Evolutionary conservation across 2,888 invertebrate species (phyloP).

Genomic region (Ornithoptera priamus): DNA sequence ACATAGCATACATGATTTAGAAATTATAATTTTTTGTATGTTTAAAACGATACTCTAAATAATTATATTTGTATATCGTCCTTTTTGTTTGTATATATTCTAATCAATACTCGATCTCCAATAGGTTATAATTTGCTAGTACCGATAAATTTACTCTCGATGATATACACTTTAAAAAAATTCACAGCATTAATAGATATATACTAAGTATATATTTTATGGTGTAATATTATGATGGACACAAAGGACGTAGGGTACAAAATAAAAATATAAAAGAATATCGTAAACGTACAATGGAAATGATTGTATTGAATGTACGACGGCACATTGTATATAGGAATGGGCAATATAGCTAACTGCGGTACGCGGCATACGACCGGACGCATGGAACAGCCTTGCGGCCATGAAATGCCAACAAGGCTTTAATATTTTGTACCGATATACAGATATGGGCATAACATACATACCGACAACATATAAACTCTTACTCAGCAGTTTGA

Average conservation of each 20-base stretch:
- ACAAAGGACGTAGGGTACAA: background rate
- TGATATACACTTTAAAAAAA: too few species aligned
- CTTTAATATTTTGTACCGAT: constrained; percentile 24
- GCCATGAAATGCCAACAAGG: constrained; percentile 27
- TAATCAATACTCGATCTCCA: background rate
- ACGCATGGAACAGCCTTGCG: constrained; percentile 26
- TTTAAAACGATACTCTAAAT: too few species aligned
- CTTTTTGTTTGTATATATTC: too few species aligned
- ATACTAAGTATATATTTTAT: too few species aligned
- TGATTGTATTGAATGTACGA: constrained; percentile 14
- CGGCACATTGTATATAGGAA: constrained; percentile 22
- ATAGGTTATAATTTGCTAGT: background rate
- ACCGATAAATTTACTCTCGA: background rate
- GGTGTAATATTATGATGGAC: too few species aligned
- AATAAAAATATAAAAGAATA: constrained; percentile 8
- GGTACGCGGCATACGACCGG: constrained; percentile 22
- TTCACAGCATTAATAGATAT: too few species aligned
- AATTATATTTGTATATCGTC: too few species aligned
- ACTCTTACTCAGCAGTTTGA: background rate
- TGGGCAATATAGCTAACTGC: constrained; percentile 22
- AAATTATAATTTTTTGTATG: too few species aligned
- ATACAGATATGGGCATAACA: background rate
- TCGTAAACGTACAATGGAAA: constrained; percentile 14
- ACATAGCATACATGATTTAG: too few species aligned
- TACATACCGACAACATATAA: constrained; percentile 5